Base-by-base conservation (phyloP, 2,797 vertebrate genomes). In the Tokudaia tokunoshimensis region DNA sequence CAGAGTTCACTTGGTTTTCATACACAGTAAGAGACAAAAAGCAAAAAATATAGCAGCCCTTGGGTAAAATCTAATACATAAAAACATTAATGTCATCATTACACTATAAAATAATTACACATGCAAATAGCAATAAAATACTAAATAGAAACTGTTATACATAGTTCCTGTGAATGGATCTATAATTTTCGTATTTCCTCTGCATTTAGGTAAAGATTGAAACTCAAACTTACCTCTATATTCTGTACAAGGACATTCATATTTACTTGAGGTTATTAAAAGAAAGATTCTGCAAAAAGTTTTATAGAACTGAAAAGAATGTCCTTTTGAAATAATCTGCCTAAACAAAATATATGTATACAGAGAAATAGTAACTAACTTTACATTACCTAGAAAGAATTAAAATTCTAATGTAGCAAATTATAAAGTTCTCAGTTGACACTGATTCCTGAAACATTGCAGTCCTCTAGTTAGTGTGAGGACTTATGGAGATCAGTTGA, bases 101-200 rank as follows among this genome's bases (percentile, higher is more conserved):
- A 13, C 61, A 88, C 26, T 75, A 7, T 90, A 74, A 95, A 78
- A 41, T 88, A 94, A 88, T 95, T 89, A 94, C 61, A 91, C 65
- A 57, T 95, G 14, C 79, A 84, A 95, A 87, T 81, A 72, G 31
- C 55, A 96, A 75, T 92, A 95, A 89, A 92, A 92, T 94, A 55
- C 37, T 91, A 91, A 91, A 91, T 92, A 29, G 59, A 79, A 92
- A 89, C 13, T 61, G 4, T 79, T 96, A 31, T 37, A 86, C 26
- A 75, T 94, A 94, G 67, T 93, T 94, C 24, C 22, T 87, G 44
- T 79, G 91, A 95, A 93, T 95, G 12, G 2, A 12, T 52, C 13
- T 52, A 84, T 92, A 96, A 96, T 41, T 95, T 52, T 93, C 29
- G 44, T 67, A 37, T 87, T n/a, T 83, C 59, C 34, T 31, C 22